phyloP scores from a whole-genome alignment of 1,140 invertebrate genomes.

The Temnothorax longispinosus region DNA sequence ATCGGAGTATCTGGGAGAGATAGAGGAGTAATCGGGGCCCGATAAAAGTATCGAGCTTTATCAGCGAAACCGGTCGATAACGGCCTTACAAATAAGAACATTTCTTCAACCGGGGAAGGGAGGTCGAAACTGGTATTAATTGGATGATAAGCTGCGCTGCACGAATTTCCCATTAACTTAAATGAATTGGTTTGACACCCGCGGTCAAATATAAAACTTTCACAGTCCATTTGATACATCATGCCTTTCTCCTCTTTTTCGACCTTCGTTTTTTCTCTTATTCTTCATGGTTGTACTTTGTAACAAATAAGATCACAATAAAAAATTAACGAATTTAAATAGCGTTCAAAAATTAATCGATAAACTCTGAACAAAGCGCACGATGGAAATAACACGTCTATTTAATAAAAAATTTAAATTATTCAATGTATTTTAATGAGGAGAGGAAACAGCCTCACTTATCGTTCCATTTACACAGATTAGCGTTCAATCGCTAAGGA shows the following conservation, averaged over 20 bases:
- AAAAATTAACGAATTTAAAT: background rate
- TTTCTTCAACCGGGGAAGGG: background rate
- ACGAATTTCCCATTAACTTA: constrained; percentile 75
- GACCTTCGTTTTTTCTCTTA: background rate
- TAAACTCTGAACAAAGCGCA: background rate
- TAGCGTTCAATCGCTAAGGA: background rate
- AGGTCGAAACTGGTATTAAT: constrained; percentile 66
- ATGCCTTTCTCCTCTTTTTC: background rate
- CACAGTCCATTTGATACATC: background rate
- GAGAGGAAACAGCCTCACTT: no score
- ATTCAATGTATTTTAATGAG: background rate
- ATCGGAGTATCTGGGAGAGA: constrained; percentile 40
- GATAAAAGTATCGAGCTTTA: constrained; percentile 69
- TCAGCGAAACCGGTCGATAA: constrained; percentile 66
- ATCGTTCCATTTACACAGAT: background rate
- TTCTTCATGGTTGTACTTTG: background rate
- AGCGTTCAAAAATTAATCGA: background rate
- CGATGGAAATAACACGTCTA: background rate
- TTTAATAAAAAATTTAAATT: background rate
- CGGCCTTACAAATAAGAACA: constrained; percentile 66
- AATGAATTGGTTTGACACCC: constrained; percentile 76
- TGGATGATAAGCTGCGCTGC: constrained; percentile 62
- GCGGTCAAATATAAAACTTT: background rate
- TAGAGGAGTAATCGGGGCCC: constrained; percentile 60
- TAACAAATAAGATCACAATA: background rate